These are phyloP conservation scores for Lateolabrax maculatus DNA, from an alignment of 2,797 vertebrate species.

Conservation along the genomic window DNA sequence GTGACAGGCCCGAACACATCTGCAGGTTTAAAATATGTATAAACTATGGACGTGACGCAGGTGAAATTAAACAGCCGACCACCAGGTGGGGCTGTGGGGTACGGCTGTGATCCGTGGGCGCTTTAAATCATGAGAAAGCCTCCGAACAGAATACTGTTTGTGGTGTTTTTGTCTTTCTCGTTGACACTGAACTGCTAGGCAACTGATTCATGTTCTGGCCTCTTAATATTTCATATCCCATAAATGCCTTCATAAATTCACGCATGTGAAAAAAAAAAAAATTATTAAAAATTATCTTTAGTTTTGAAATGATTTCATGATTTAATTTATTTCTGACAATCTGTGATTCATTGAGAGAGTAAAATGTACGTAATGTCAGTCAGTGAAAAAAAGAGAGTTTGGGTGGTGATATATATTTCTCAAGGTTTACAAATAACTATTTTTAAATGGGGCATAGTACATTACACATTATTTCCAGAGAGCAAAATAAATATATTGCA, in stretches of 20 bases:
- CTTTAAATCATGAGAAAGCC: not conserved
- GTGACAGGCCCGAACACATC: not conserved
- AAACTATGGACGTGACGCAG: not conserved
- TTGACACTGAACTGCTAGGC: not conserved
- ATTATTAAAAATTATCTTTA: no score
- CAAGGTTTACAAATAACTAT: slow-evolving; percentile 94
- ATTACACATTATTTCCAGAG: slow-evolving; percentile 93
- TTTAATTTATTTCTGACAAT: slow-evolving; percentile 40
- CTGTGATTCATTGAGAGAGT: slow-evolving; percentile 26
- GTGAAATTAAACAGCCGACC: slow-evolving; percentile 9
- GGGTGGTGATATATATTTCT: slow-evolving; percentile 87
- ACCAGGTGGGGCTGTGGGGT: slow-evolving; percentile 42
- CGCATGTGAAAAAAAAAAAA: not conserved
- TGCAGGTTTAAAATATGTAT: not conserved
- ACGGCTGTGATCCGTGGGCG: not conserved
- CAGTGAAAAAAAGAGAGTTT: slow-evolving; percentile 51
- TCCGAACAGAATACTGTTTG: not conserved
- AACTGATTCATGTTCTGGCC: not conserved
- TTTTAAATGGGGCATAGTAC: slow-evolving; percentile 91
- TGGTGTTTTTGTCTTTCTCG: not conserved
- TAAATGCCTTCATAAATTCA: not conserved
- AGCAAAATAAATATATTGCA: slow-evolving; percentile 99
- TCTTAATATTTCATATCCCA: not conserved
- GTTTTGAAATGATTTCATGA: slow-evolving; percentile 11
- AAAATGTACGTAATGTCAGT: slow-evolving; percentile 20